Base-by-base conservation (phyloP, 2,797 vertebrate species). In the Ctenopoma kingsleyae region DNA sequence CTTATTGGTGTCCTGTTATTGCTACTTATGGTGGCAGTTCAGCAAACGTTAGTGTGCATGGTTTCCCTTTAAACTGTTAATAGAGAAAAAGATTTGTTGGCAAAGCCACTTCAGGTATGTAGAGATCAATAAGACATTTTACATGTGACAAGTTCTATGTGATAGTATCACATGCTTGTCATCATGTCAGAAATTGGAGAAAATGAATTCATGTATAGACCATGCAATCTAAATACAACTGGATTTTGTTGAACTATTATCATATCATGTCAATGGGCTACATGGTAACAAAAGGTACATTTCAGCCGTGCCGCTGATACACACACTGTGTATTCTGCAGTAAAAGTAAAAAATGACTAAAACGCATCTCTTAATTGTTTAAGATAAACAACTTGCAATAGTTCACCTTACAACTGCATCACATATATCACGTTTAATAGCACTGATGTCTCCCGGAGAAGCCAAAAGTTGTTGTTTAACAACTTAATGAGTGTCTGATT, bases 401-500 rank as follows among this genome's bases (percentile, higher is more conserved):
- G 16, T 52, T 81, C 68, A 65, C 51, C 50, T 56, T 66, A 62
- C 46, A 2, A 67, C 53, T 77, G 43, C 71, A 66, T 67, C 44
- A 17, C 68, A 89, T 78, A 76, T 35, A 85, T 89, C 81, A 86
- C 58, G 30, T 69, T 72, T 83, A 90, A 88, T 78, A 61, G 76
- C 64, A 13, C 17, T 62, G 43, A 78, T 72, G 74, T 88, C 85
- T 87, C 80, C 59, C 20, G 59, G 78, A 75, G 66, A 79, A 74
- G 67, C 72, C 81, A 76, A 80, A 90, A 83, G 76, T 72, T 84
- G 78, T 67, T 80, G 76, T 87, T 80, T 74, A 86, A 89, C 71
- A 83, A 84, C 78, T 80, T 86, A 91, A 92, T 80, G 80, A 87
- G 87, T 40, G 72, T 72, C 63, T 83, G 86, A 90, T 85, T 89